Evolutionary conservation across 2,113 vertebrate species (phyloP), one percentile per base, ranked within the genome.

Genomic region (Myrmecobius fasciatus): DNA sequence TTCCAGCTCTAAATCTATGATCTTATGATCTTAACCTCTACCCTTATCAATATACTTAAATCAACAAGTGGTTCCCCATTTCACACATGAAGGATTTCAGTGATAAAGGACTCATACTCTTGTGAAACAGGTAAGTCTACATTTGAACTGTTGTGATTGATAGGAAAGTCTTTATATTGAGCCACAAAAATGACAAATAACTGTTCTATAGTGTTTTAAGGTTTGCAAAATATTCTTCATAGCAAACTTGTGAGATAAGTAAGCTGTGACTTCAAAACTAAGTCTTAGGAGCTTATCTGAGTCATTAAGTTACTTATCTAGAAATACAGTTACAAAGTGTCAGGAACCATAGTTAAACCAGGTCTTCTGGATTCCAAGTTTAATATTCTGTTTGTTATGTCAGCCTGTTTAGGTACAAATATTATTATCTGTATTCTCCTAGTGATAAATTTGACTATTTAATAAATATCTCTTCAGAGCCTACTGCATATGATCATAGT

Each of bases 391-490:
- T n/a, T 3, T 75, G 14, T 75, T n/a, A n/a, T 22, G 3, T n/a
- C 31, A n/a, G 31, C 12, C 67, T 75, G 14, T n/a, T n/a, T n/a
- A n/a, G 31, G 14, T n/a, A 75, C 5, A 67, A 67, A 36, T 75
- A 17, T n/a, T 60, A 60, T 31, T 75, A 75, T 75, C 67, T 75
- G 1, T 25, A 20, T 75, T 75, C 14, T 75, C n/a, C 17, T 17
- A 25, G 36, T 75, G 36, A 75, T 67, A 31, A 67, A 67, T 31
- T 67, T 67, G 60, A 36, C 36, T 36, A 22, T 75, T 75, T n/a
- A 75, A 75, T 2, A 75, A 75, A n/a, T 28, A 75, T 75, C 14
- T 22, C 12, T 75, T 75, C 1, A 25, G 56, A 90, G 4, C 0
- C 0, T 7, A 46, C 89, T 53, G 52, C 53, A 43, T 52, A 2